phyloP scores from a whole-genome alignment of 2,797 vertebrate species.

The Buceros bicornis region DNA sequence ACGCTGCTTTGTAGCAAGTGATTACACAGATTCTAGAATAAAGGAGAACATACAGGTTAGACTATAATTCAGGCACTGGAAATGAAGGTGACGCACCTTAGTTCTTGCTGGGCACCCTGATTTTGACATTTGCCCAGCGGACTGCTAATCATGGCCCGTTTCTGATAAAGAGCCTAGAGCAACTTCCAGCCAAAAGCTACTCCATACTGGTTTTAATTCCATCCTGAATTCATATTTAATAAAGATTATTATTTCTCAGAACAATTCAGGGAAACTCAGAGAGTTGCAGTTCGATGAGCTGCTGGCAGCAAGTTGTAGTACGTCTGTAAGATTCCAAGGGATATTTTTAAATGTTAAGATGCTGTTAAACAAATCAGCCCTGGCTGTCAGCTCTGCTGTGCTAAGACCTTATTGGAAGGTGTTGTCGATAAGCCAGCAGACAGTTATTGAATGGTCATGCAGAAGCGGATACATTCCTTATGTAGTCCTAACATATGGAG shows the following conservation, averaged over 20 bases:
- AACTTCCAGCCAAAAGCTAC: background rate
- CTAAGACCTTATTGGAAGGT: background rate
- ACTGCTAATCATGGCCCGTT: background rate
- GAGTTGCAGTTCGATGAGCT: background rate
- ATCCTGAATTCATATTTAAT: background rate
- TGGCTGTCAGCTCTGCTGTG: background rate
- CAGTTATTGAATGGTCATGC: background rate
- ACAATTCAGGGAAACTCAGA: background rate
- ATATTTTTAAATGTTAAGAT: background rate
- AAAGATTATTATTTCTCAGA: background rate
- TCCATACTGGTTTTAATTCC: background rate
- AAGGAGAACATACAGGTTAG: background rate
- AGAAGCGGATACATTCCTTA: background rate
- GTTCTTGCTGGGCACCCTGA: background rate
- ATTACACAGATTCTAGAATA: background rate
- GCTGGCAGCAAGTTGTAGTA: background rate
- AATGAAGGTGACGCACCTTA: background rate
- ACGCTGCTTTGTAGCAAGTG: background rate
- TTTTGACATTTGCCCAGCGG: background rate
- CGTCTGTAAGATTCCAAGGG: background rate
- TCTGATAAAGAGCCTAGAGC: background rate
- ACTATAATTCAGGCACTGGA: background rate
- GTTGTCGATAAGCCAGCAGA: background rate
- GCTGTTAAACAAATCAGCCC: background rate
- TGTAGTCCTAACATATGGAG: background rate